Evolutionary conservation across 2,888 invertebrate genomes (phyloP).

Genomic region (Marronus borbonicus): DNA sequence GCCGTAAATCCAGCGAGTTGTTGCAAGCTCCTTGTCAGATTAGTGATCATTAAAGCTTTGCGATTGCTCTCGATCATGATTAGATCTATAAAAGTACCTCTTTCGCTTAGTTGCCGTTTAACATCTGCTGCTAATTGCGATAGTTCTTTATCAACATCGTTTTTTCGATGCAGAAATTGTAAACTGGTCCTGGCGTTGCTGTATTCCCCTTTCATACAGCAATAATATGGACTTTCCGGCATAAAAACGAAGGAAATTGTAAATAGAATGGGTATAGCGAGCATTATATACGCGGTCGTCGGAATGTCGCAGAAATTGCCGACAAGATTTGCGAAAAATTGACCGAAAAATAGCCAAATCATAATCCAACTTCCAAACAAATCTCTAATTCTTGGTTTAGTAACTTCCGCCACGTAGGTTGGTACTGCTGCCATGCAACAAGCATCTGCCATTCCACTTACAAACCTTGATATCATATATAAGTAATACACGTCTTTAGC

Average conservation of each 20-base stretch:
- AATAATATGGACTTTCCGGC: constrained; percentile 66
- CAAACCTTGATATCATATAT: constrained; percentile 62
- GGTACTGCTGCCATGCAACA: constrained; percentile 56
- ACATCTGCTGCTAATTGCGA: constrained; percentile 59
- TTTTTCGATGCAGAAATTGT: constrained; percentile 57
- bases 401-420: constrained; percentile 62
- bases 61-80: constrained; percentile 61
- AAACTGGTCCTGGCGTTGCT: constrained; percentile 60
- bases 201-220: constrained; percentile 59
- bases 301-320: constrained; percentile 58
- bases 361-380: constrained; percentile 62
- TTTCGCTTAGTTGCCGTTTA: constrained; percentile 62
- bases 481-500: constrained; percentile 58
- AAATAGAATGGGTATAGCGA: constrained; percentile 56
- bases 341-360: constrained; percentile 58
- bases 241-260: constrained; percentile 58
- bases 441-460: constrained; percentile 61
- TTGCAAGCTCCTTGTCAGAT: constrained; percentile 60
- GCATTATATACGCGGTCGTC: constrained; percentile 55
- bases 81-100: constrained; percentile 61
- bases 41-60: constrained; percentile 60
- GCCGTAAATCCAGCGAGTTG: constrained; percentile 63
- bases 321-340: constrained; percentile 60
- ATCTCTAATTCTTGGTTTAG: constrained; percentile 62
- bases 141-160: constrained; percentile 62